Evolutionary conservation across 2,888 invertebrate species (phyloP), one percentile per base, ranked within the genome.

Genomic region (Melipona bicolor): DNA sequence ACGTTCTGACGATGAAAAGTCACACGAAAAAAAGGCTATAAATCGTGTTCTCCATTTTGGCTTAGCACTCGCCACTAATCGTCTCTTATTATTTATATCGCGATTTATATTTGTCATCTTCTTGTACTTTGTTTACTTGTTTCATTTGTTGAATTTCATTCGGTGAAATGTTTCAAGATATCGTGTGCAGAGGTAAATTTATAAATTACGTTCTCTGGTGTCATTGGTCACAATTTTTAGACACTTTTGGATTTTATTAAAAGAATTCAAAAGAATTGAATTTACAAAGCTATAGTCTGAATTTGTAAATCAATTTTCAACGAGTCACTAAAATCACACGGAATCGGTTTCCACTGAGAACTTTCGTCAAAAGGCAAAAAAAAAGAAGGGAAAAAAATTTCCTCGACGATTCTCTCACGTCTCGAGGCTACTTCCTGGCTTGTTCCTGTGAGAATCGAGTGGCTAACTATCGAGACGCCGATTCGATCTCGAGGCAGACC

Each of bases 1-100:
- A 69, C 56, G 81, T 54, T 59, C 43, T 24, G 81, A 79, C 79
- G 32, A 54, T 70, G 74, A 65, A 79, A 82, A 27, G 50, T 19
- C 52, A 69, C 6, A n/a, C 36, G 21, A 27, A 27, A 27, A 27
- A 27, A 27, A 27, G 71, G 19, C 17, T 64, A 69, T 52, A 50
- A 64, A 61, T 69, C 19, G 17, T 36, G 36, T 36, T 36, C 36
- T 4, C 36, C 36, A 36, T 36, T 36, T 36, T 36, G 36, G 5
- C 36, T 36, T 36, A 36, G 6, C 36, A 6, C 5, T 36, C 36
- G 36, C 36, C 36, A 36, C 6, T 36, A 36, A 36, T 36, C 36
- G 36, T 36, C 36, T 36, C 36, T 6, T 36, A 9, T 36, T 36
- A 36, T 6, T 36, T 19, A 56, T 2, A n/a, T n/a, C 56, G n/a